Evolutionary conservation across 2,888 invertebrate species (phyloP), one percentile per base, ranked within the genome.

Genomic region (Noctua comes): DNA sequence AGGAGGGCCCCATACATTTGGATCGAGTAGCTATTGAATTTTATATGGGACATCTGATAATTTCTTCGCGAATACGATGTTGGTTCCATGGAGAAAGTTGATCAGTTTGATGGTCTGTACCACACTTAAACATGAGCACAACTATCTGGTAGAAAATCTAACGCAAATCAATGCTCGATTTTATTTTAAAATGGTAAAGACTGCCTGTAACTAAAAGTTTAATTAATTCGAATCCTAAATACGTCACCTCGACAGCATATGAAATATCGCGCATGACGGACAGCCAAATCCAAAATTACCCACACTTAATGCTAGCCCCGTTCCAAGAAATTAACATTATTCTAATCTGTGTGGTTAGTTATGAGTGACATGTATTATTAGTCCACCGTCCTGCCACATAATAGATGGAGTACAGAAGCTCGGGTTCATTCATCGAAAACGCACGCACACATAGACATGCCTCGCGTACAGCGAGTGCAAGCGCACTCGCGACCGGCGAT

Each of bases 321-420:
- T 78, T 82, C 71, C 69, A 69, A 85, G 62, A 73, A 36, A 80
- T 76, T 70, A 27, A 57, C 27, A 68, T 72, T 65, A 74, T 66
- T 75, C 11, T 72, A 73, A 73, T 62, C 65, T 78, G 73, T 43
- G 68, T 65, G 65, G 87, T 86, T 85, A 84, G 83, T 83, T 68
- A 69, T 57, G 80, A 69, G 76, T 85, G 84, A 83, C 78, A 76
- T 84, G 73, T 77, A 77, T 84, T 83, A 83, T 87, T 86, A 88
- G 84, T 83, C 65, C 77, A 78, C 74, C 76, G 77, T 83, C 78
- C n/a, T 79, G 73, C 69, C 65, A 76, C 51, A 36, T 36, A 36
- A 72, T 64, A 72, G 2, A 72, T 43, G 18, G 6, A 65, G 13
- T 31, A 16, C 51, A 79, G 64, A 72, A 79, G 54, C 36, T 54